A percentile compares a stretch with the other conserved stretches of the same genome.
Conservation (phyloP, 2,888 invertebrate genomes). For the Pseudanteris insignis region DNA sequence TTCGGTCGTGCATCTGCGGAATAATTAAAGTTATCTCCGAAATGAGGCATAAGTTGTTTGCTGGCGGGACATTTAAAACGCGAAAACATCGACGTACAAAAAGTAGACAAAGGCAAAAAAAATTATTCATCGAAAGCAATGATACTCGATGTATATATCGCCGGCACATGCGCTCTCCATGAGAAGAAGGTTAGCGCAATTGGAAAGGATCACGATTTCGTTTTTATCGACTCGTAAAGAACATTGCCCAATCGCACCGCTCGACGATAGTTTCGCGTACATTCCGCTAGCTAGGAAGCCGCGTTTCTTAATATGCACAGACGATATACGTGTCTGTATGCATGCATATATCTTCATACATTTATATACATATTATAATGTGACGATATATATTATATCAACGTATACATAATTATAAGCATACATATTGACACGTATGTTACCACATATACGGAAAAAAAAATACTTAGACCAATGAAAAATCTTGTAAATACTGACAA, state of each 20-base stretch:
- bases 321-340: not conserved
- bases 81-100: constrained; percentile 8
- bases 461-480: too few relatives aligned
- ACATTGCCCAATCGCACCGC: constrained; percentile 47
- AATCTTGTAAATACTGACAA: too few relatives aligned
- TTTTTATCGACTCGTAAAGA: constrained; percentile 50
- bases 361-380: constrained; percentile 11
- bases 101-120: constrained; percentile 27
- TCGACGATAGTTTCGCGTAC: constrained; percentile 45
- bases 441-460: too few relatives aligned
- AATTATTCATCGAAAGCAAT: constrained; percentile 39
- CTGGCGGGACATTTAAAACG: constrained; percentile 16
- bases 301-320: constrained; percentile 28
- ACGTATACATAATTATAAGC: too few relatives aligned
- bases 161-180: constrained; percentile 38
- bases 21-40: constrained; percentile 7
- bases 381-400: too few relatives aligned
- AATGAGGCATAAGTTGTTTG: constrained; percentile 4
- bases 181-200: constrained; percentile 50
- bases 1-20: constrained; percentile 4
- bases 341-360: constrained; percentile 8
- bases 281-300: constrained; percentile 43
- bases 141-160: constrained; percentile 23
- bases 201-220: constrained; percentile 53
- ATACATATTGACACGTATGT: too few relatives aligned